Base-by-base conservation (phyloP, 2,888 invertebrate species). In the Pelosia muscerda region DNA sequence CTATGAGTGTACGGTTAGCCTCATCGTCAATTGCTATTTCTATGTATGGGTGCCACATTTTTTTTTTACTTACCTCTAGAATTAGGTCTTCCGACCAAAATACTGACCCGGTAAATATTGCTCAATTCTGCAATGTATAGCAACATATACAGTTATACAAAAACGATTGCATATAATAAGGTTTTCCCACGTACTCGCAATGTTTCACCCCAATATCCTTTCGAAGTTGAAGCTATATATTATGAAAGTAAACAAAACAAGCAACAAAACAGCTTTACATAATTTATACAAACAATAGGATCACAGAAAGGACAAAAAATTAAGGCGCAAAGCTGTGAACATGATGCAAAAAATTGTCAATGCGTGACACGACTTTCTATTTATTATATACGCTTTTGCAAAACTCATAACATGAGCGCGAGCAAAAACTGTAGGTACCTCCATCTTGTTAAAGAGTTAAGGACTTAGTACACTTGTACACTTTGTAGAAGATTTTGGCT, bases 361-460 rank as follows among this genome's bases (percentile, higher is more conserved):
- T 65, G 60, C 80, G 80, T 81, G 81, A 81, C 75, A 64, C 8
- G 75, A 79, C 65, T 75, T 77, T 74, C 77, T 75, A 78, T 81
- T 78, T 75, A 78, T 81, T 78, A 76, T 73, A 78, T 66, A 56
- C 55, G 58, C 61, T 31, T 68, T 61, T 38, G 54, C 58, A 61
- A 68, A 61, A 68, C 71, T 66, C 68, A 61, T 77, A 79, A 74
- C 71, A 73, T 68, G 67, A 69, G 63, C 49, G 34, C n/a, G 63
- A 63, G 70, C 71, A 79, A 76, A 82, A 82, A 78, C 42, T 58
- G 56, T n/a, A n/a, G n/a, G n/a, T 65, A 69, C 73, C 66, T 73
- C 70, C 59, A 26, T 69, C 65, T 76, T 64, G 66, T 65, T 74
- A 68, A 75, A 68, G 75, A 68, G 53, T 76, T 72, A 71, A 66